Conservation (phyloP, 2,797 vertebrate species). For the Arremon aurantiirostris region DNA sequence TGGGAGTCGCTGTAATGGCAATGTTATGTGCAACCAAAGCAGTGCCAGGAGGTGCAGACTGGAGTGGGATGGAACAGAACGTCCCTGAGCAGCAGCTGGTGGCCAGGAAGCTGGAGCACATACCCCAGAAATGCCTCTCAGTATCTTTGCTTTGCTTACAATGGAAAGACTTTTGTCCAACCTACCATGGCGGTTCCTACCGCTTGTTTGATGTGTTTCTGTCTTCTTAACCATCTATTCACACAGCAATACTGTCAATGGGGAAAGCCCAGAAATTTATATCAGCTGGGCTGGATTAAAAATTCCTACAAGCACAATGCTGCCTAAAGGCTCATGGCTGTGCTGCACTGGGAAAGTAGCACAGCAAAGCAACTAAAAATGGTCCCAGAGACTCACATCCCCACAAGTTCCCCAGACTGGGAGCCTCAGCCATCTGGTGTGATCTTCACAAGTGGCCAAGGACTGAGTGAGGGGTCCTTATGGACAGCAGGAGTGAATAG, state of each 20-base stretch:
- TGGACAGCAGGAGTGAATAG: not conserved
- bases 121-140: accelerated
- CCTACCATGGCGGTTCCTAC: not conserved
- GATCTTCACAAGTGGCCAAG: not conserved
- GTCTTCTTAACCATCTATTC: not conserved
- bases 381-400: no score
- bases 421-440: accelerated
- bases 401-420: not conserved
- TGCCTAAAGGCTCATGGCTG: not conserved
- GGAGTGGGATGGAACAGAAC: not conserved
- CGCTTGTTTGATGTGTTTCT: not conserved
- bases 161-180: not conserved
- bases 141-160: not conserved
- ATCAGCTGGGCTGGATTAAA: not conserved
- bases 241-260: not conserved
- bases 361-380: not conserved
- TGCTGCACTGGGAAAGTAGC: not conserved
- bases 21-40: not conserved
- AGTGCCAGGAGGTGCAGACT: not conserved
- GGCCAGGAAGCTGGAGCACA: not conserved
- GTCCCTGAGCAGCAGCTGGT: not conserved
- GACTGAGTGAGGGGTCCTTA: not conserved
- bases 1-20: not conserved
- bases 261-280: not conserved
- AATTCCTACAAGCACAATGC: not conserved